These are phyloP conservation scores for Phaenicophaeus curvirostris DNA, from an alignment of 2,797 vertebrate species.

Conservation along the genomic window DNA sequence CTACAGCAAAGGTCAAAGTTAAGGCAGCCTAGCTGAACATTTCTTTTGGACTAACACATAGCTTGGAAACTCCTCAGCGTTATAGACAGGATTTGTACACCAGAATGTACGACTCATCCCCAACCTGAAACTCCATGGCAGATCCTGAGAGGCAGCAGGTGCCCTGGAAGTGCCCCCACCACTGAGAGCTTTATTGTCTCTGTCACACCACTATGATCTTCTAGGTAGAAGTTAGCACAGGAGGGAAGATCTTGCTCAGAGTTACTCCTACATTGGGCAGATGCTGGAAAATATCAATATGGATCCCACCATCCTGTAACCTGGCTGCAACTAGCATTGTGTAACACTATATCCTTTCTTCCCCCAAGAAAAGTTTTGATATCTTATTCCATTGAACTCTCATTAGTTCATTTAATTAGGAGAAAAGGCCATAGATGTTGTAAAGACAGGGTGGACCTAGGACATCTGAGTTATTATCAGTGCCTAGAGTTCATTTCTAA, in stretches of 20 bases:
- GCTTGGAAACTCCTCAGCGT: background rate
- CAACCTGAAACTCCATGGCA: background rate
- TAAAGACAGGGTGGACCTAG: background rate
- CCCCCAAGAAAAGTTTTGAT: background rate
- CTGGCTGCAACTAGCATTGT: background rate
- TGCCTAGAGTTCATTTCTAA: background rate
- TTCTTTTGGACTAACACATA: background rate
- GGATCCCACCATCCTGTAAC: background rate
- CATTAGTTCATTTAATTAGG: background rate
- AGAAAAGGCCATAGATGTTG: background rate
- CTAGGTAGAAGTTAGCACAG: background rate
- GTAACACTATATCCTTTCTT: background rate
- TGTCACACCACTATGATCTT: background rate
- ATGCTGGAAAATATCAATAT: background rate
- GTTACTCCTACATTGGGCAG: background rate
- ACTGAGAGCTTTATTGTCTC: background rate
- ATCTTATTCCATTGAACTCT: background rate
- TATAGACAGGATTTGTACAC: background rate
- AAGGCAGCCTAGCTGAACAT: background rate
- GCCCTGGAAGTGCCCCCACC: background rate
- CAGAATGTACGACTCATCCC: background rate
- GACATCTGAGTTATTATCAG: background rate
- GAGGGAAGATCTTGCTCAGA: background rate
- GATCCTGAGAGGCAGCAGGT: background rate
- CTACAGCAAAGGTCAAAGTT: background rate